phyloP scores from a whole-genome alignment of 2,888 invertebrate genomes.

The Aphidoletes aphidimyza region DNA sequence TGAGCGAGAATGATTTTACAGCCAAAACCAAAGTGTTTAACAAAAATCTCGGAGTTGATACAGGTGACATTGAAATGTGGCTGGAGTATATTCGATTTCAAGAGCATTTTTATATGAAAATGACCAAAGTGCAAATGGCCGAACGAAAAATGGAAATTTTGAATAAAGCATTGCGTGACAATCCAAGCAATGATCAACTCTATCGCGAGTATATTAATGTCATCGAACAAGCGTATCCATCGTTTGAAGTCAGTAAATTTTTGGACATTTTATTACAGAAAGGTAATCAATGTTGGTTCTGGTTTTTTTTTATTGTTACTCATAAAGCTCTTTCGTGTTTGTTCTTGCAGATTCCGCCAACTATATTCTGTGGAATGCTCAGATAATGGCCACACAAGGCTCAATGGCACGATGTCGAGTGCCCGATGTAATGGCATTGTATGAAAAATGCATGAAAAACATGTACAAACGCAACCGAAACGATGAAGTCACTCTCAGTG shows the following conservation, averaged over 20 bases:
- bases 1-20: slow-evolving; percentile 68
- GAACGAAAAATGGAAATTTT: slow-evolving; percentile 73
- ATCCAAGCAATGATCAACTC: slow-evolving; percentile 69
- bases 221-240: slow-evolving; percentile 68
- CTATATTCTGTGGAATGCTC: slow-evolving; percentile 63
- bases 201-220: slow-evolving; percentile 65
- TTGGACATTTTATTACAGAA: slow-evolving; percentile 67
- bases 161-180: slow-evolving; percentile 71
- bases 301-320: neutral
- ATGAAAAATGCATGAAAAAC: slow-evolving; percentile 66
- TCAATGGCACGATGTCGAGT: slow-evolving; percentile 74
- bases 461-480: slow-evolving; percentile 62
- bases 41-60: slow-evolving; percentile 67
- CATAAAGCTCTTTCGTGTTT: neutral
- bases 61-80: slow-evolving; percentile 71
- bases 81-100: slow-evolving; percentile 72
- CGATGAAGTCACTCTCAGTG: slow-evolving; percentile 58
- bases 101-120: slow-evolving; percentile 63
- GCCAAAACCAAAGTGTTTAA: slow-evolving; percentile 70
- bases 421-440: slow-evolving; percentile 70
- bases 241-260: slow-evolving; percentile 70
- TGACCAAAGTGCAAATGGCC: slow-evolving; percentile 62
- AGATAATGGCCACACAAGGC: slow-evolving; percentile 65
- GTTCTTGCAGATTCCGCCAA: slow-evolving; percentile 61
- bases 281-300: slow-evolving; percentile 61